Conservation (phyloP, 2,888 invertebrate genomes). For the Aphrophora alni region DNA sequence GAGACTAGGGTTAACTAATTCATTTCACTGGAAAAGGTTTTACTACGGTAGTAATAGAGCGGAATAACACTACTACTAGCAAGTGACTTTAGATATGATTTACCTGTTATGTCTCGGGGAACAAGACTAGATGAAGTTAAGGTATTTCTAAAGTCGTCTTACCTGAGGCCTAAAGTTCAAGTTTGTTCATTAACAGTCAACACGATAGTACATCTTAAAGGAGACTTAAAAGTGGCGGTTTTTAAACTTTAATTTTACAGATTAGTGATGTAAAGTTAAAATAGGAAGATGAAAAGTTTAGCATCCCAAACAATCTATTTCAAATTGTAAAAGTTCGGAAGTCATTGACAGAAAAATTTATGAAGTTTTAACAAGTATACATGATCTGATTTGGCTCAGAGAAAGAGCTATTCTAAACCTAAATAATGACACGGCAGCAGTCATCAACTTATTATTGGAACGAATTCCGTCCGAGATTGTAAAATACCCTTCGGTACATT, state of each 20-base stretch:
- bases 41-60: too few relatives aligned
- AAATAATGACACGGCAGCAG: slow-evolving; percentile 15
- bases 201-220: background rate
- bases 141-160: background rate
- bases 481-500: background rate
- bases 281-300: background rate
- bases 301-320: too few relatives aligned
- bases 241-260: background rate
- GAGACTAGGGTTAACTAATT: too few relatives aligned
- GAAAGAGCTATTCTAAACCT: background rate
- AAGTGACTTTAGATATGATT: slow-evolving; percentile 7
- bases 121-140: background rate
- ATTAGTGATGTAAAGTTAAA: background rate
- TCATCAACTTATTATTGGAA: background rate
- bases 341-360: too few relatives aligned
- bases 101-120: background rate
- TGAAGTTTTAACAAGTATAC: too few relatives aligned
- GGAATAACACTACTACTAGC: slow-evolving; percentile 48
- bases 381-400: too few relatives aligned
- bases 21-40: too few relatives aligned
- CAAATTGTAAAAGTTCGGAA: too few relatives aligned
- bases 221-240: too few relatives aligned
- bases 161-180: background rate
- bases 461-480: slow-evolving; percentile 3
- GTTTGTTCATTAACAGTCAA: too few relatives aligned